Evolutionary conservation across 2,797 vertebrate genomes (phyloP), one percentile per base, ranked within the genome.

Genomic region (Lycodopsis pacificus): DNA sequence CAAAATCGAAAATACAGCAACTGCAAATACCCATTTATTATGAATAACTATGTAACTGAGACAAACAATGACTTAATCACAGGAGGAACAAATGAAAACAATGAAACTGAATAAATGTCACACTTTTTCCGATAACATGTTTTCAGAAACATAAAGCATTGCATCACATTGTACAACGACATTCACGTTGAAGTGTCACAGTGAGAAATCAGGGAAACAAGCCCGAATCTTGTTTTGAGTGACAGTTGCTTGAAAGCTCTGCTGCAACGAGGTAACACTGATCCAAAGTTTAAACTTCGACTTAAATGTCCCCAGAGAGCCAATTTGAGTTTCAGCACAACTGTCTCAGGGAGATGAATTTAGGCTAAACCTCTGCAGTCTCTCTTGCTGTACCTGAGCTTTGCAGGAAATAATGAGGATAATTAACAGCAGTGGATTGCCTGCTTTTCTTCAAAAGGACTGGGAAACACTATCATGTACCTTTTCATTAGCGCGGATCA

Each of bases 231-330:
- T 25, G 17, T 80, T 87, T 76, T 77, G 67, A 85, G 46, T 76
- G 85, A 70, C 84, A 81, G 44, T 40, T 72, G 44, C 76, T 84
- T 79, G 62, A 84, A 80, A 76, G 42, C 53, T 25, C 57, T 57
- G 6, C 72, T 42, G 51, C 38, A 22, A 36, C 4, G 27, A 82
- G 48, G 64, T 68, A 68, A 76, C 71, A 17, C 49, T 22, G 71
- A 77, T 86, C 65, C 53, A 65, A 72, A 72, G 27, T 87, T 89
- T 82, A 75, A 90, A 86, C 20, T 86, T 72, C 73, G 64, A 80
- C 71, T 74, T 78, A 81, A 93, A 92, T 77, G 86, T 81, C 82
- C 75, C 76, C 30, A 17, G 85, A 85, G 81, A 89, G 64, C 66
- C 79, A 88, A 83, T 92, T 90, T 91, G 57, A 88, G 73, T 80